Conservation (phyloP, 2,113 vertebrate genomes). For the Athene noctua region DNA sequence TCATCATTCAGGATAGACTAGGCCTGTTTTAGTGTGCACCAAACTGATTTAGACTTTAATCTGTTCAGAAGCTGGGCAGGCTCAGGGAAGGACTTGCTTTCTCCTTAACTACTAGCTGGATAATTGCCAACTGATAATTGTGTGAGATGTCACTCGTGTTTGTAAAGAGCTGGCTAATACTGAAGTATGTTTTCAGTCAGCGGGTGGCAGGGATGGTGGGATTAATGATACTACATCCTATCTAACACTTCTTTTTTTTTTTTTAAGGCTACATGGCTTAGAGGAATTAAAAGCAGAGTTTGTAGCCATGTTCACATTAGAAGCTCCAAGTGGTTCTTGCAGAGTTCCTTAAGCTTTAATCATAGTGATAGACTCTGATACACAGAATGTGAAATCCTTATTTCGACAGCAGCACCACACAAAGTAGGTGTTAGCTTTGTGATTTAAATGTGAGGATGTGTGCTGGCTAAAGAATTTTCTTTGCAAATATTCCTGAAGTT, state of each 20-base stretch:
- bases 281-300: neutral
- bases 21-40: neutral
- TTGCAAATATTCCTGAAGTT: neutral
- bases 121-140: neutral
- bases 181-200: conserved; percentile 6
- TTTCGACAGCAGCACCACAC: neutral
- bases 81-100: neutral
- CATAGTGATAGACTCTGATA: neutral
- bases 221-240: neutral
- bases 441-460: neutral
- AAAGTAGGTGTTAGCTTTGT: neutral
- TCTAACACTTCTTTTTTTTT: neutral
- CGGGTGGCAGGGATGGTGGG: neutral
- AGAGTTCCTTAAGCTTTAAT: neutral
- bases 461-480: neutral
- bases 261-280: neutral
- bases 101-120: neutral
- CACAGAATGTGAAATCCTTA: neutral
- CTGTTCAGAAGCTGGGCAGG: neutral
- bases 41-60: neutral
- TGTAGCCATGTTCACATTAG: neutral
- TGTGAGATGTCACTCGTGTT: neutral
- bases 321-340: neutral
- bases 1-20: neutral
- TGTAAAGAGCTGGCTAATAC: neutral